These are phyloP conservation scores for Parus major DNA, from an alignment of 2,113 vertebrate genomes.

Conservation along the genomic window DNA sequence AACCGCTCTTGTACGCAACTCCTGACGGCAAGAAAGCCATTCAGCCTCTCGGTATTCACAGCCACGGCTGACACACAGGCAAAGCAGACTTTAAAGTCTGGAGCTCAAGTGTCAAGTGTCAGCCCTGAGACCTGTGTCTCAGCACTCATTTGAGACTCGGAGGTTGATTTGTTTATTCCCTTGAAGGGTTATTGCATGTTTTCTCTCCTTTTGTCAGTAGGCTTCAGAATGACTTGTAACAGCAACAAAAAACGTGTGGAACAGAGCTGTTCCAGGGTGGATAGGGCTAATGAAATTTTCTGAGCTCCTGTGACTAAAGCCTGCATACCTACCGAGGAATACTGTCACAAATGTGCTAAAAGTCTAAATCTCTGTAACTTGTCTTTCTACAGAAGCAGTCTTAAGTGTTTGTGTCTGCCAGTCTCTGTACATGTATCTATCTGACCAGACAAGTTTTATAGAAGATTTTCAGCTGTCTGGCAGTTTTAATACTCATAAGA, in stretches of 20 bases:
- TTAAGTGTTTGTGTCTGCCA: not conserved
- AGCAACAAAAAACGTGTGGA: not conserved
- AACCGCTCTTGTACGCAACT: not conserved
- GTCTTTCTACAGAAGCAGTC: not conserved
- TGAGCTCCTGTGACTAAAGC: not conserved
- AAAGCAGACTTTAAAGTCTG: slow-evolving; percentile 40
- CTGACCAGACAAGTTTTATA: slow-evolving; percentile 11
- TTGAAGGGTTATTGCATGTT: slow-evolving; percentile 18
- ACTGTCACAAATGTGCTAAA: slow-evolving; percentile 21
- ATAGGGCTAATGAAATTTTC: not conserved
- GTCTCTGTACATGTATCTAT: not conserved
- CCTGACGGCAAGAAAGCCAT: not conserved
- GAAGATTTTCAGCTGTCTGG: not conserved
- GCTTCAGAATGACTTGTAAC: not conserved
- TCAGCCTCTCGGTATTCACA: not conserved
- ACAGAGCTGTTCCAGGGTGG: not conserved
- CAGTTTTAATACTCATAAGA: not conserved
- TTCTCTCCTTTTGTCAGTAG: slow-evolving; percentile 5
- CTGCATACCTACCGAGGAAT: not conserved
- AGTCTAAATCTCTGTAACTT: slow-evolving; percentile 4
- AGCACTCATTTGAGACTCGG: not conserved
- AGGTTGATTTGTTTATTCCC: slow-evolving; percentile 44
- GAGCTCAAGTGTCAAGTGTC: slow-evolving; percentile 28
- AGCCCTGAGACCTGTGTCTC: slow-evolving; percentile 32
- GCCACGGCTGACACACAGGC: not conserved